Percentiles rank a stretch among this genome's conserved stretches.
Evolutionary conservation across 2,797 vertebrate genomes (phyloP).

Genomic region (Enteromius argenteus): DNA sequence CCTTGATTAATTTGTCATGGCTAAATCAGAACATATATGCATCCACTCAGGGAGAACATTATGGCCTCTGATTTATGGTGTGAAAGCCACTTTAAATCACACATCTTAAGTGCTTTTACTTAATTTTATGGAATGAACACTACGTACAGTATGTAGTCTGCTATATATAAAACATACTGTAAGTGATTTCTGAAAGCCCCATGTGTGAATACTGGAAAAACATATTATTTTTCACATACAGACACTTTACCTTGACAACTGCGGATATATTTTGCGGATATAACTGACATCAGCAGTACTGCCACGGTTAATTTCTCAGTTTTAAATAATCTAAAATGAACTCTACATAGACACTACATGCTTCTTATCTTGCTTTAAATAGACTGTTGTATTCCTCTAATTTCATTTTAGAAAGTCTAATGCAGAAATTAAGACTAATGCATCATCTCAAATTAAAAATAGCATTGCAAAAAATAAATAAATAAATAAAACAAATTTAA

Average conservation of each 20-base stretch:
- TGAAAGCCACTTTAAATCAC: conserved; percentile 43
- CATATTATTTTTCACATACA: not conserved
- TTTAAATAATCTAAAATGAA: not conserved
- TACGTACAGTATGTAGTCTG: not conserved
- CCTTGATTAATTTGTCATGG: conserved; percentile 1
- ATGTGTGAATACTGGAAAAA: not conserved
- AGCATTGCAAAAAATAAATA: not conserved
- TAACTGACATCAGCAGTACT: not conserved
- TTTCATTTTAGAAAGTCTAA: not conserved
- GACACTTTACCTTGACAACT: conserved; percentile 19
- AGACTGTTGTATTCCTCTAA: not conserved
- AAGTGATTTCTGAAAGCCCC: not conserved
- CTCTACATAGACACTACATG: not conserved
- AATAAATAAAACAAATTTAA: no score
- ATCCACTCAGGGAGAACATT: conserved; percentile 19
- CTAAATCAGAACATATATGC: conserved; percentile 22
- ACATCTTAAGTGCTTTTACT: conserved; percentile 34
- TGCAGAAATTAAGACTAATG: not conserved
- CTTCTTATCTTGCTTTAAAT: not conserved
- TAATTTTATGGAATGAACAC: conserved; percentile 22
- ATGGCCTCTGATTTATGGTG: conserved; percentile 35
- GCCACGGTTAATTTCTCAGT: not conserved
- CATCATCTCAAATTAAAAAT: not conserved
- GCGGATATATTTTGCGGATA: not conserved
- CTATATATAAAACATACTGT: not conserved